Conservation (phyloP, 1,140 invertebrate species). For the Antheraea mylitta region DNA sequence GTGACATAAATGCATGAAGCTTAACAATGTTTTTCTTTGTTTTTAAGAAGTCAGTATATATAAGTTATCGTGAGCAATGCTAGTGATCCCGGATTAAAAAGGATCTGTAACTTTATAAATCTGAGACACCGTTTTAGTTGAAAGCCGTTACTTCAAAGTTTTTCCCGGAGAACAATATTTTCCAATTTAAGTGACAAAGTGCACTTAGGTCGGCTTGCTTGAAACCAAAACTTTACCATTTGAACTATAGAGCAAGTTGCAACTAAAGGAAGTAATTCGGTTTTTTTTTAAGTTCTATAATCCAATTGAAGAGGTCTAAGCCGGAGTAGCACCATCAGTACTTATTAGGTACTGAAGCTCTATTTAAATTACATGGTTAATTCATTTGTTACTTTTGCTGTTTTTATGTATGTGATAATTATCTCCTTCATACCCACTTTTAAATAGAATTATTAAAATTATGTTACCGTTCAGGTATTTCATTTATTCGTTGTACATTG, state of each 20-base stretch:
- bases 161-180: conserved; percentile 67
- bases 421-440: no score
- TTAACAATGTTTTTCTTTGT: no score
- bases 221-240: conserved; percentile 75
- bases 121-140: conserved; percentile 40
- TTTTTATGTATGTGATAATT: no score
- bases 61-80: no score
- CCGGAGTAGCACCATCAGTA: background rate
- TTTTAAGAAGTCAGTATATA: no score
- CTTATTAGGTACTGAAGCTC: background rate
- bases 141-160: conserved; percentile 43
- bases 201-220: conserved; percentile 71
- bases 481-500: no score
- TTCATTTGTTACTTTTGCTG: no score
- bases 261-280: conserved; percentile 27
- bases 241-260: conserved; percentile 56
- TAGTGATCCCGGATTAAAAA: background rate
- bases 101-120: conserved; percentile 16
- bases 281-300: conserved; percentile 31
- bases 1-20: no score
- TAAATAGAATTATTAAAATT: no score
- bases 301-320: background rate
- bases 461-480: no score
- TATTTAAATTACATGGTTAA: no score
- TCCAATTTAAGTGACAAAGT: conserved; percentile 77